A percentile compares a stretch with the other conserved stretches of the same genome.
Evolutionary conservation across 2,888 invertebrate genomes (phyloP).

Genomic region (Choreutis nemorana): DNA sequence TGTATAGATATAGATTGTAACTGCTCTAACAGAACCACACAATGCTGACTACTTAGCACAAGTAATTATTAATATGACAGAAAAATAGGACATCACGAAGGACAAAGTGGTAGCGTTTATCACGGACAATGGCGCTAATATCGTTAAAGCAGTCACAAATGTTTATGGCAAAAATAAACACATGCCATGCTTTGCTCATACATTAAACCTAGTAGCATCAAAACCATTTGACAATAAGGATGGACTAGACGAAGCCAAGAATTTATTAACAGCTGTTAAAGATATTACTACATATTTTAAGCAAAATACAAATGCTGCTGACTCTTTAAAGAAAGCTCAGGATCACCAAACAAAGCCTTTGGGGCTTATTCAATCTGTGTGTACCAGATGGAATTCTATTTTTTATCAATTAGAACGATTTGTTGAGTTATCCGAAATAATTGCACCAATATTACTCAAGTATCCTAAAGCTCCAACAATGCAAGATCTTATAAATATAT

Average conservation of each 20-base stretch:
- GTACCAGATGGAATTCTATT: too few relatives aligned
- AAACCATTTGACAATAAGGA: conserved; percentile 4
- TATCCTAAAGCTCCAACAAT: too few relatives aligned
- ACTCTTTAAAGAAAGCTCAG: conserved; percentile 1
- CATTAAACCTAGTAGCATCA: conserved; percentile 3
- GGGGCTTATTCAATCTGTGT: too few relatives aligned
- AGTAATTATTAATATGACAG: too few relatives aligned
- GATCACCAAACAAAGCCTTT: too few relatives aligned
- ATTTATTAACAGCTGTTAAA: conserved; percentile 2
- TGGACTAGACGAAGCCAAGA: conserved; percentile 1
- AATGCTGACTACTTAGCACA: conserved; percentile 3
- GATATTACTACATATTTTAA: conserved; percentile 3
- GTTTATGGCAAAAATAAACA: conserved; percentile 4
- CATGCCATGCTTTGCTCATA: conserved; percentile 3
- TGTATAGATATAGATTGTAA: background rate
- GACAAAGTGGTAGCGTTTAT: conserved; percentile 1
- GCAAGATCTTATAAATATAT: too few relatives aligned
- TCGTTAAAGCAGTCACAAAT: conserved; percentile 3
- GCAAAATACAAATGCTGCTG: conserved; percentile 3
- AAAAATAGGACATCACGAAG: conserved; percentile 1
- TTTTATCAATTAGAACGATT: too few relatives aligned
- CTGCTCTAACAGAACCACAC: conserved; percentile 2
- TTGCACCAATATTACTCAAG: too few relatives aligned
- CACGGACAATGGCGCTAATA: conserved; percentile 4
- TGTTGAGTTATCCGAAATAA: too few relatives aligned